These are phyloP conservation scores for Euphonia xanthogaster DNA, from an alignment of 2,797 vertebrate species.

Conservation along the genomic window DNA sequence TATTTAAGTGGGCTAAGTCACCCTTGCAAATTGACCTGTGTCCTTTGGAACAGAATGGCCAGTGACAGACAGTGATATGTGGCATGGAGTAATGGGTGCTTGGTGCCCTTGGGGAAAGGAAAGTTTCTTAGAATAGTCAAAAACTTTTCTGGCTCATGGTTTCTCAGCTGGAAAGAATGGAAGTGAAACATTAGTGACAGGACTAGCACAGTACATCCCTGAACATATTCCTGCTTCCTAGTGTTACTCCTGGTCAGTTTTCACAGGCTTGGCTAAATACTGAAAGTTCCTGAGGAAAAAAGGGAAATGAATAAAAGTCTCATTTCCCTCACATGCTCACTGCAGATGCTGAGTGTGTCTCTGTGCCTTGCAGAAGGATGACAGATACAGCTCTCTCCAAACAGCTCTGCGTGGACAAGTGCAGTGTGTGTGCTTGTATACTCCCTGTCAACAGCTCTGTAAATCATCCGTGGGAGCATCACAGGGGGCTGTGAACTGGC, in stretches of 20 bases:
- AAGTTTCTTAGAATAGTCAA: background rate
- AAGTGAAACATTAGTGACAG: background rate
- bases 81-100: background rate
- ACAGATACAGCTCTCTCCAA: fast-evolving
- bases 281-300: background rate
- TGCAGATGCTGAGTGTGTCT: fast-evolving
- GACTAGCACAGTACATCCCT: background rate
- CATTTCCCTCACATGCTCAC: background rate
- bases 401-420: background rate
- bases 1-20: background rate
- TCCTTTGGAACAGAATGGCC: background rate
- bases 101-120: background rate
- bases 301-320: background rate
- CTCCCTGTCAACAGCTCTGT: background rate
- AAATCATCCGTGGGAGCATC: background rate
- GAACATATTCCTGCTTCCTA: background rate
- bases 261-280: background rate
- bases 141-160: background rate
- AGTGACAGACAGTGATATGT: background rate
- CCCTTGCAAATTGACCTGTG: background rate
- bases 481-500: background rate
- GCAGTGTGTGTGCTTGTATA: fast-evolving
- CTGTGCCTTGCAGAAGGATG: background rate
- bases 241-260: background rate
- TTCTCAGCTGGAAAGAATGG: background rate